phyloP scores from a whole-genome alignment of 2,113 vertebrate species.

The Otus sunia region DNA sequence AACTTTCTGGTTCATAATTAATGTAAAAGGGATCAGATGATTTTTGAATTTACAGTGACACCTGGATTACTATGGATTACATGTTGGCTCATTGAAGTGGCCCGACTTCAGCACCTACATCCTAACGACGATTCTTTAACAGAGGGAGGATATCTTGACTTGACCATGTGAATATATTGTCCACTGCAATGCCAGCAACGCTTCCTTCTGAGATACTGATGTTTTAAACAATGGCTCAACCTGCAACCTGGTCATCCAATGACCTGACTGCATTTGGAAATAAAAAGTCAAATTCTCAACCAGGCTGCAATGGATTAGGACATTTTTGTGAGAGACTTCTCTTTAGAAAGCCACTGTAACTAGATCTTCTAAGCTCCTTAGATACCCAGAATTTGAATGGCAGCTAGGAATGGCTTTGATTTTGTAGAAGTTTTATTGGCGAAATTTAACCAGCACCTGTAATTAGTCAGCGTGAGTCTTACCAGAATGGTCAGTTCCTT shows the following conservation, averaged over 20 bases:
- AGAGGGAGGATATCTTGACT: neutral
- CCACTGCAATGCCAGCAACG: neutral
- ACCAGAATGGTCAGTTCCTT: conserved; percentile 43
- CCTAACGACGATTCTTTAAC: neutral
- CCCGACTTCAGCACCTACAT: neutral
- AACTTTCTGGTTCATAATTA: neutral
- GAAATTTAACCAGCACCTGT: conserved; percentile 50
- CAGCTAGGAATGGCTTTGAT: conserved; percentile 2
- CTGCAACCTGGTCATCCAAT: neutral
- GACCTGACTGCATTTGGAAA: neutral
- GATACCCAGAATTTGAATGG: conserved; percentile 30
- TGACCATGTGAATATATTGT: neutral
- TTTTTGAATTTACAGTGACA: neutral
- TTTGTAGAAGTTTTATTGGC: conserved; percentile 39
- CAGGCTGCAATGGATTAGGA: neutral
- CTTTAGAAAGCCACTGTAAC: neutral
- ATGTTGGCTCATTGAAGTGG: neutral
- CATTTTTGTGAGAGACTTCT: neutral
- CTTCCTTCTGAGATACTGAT: neutral
- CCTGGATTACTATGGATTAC: neutral
- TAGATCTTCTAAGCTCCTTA: neutral
- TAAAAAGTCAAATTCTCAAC: neutral
- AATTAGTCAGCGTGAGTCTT: conserved; percentile 56
- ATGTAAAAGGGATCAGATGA: neutral
- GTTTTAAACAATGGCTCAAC: neutral